A percentile compares a stretch with the other conserved stretches of the same genome.
Evolutionary conservation across 2,113 vertebrate species (phyloP).

Genomic region (Halichoerus grypus): DNA sequence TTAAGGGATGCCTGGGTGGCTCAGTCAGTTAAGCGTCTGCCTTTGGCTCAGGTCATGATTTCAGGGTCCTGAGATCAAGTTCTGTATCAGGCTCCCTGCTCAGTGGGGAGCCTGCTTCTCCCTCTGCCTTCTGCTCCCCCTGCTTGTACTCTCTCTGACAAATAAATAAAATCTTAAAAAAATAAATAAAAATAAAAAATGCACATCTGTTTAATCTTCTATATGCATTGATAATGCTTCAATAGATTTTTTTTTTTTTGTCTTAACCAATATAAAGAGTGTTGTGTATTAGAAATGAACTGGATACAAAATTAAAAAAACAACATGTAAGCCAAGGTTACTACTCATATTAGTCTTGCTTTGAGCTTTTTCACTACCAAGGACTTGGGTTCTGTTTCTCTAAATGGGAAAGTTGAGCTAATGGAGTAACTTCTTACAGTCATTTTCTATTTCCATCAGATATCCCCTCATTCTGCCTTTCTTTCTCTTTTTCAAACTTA

Average conservation of each 20-base stretch:
- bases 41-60: no score
- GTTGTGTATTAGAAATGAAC: neutral
- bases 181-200: neutral
- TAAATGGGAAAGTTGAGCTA: neutral
- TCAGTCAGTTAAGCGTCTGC: no score
- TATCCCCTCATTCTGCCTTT: neutral
- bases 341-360: neutral
- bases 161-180: no score
- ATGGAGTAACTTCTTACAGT: neutral
- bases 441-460: neutral
- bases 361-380: neutral
- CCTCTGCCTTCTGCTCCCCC: no score
- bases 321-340: neutral
- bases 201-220: neutral
- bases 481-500: slow-evolving; percentile 12
- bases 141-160: no score
- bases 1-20: no score
- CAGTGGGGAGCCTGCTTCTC: no score
- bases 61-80: no score
- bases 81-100: no score
- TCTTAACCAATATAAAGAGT: neutral
- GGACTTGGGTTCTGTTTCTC: neutral
- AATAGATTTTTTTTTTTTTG: neutral
- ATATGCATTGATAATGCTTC: neutral
- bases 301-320: neutral